Evolutionary conservation across 2,113 vertebrate genomes (phyloP).

Genomic region (Alethe castanea): DNA sequence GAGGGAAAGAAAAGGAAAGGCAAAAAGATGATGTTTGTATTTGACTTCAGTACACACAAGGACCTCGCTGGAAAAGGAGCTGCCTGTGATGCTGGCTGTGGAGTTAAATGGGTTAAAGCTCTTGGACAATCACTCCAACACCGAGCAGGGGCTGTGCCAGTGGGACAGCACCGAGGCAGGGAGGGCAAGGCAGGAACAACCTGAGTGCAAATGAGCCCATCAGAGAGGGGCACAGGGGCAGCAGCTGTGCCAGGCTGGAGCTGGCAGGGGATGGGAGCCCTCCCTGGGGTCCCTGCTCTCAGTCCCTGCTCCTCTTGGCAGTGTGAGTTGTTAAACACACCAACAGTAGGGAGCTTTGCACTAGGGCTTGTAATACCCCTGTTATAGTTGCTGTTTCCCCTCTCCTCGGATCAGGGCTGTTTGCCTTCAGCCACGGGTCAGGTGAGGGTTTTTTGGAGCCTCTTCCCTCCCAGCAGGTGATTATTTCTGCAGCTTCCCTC

Average conservation of each 20-base stretch:
- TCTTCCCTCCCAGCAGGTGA: neutral
- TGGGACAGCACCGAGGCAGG: neutral
- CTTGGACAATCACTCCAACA: rapidly evolving
- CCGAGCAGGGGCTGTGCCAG: neutral
- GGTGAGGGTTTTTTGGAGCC: neutral
- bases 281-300: rapidly evolving
- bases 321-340: neutral
- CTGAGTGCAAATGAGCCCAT: neutral
- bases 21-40: neutral
- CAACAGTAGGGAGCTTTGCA: constrained; percentile 13
- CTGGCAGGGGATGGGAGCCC: neutral
- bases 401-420: neutral
- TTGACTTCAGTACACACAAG: neutral
- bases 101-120: neutral
- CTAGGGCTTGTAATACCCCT: neutral
- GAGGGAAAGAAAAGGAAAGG: neutral
- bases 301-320: neutral
- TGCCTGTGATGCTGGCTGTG: neutral
- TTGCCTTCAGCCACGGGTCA: neutral
- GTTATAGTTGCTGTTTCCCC: neutral
- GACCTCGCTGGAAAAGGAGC: neutral
- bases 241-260: neutral
- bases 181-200: neutral
- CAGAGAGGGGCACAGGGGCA: neutral
- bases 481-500: neutral